A percentile compares a stretch with the other conserved stretches of the same genome.
phyloP scores from a whole-genome alignment of 2,797 vertebrate species.

The Hapalemur alaotrensis region DNA sequence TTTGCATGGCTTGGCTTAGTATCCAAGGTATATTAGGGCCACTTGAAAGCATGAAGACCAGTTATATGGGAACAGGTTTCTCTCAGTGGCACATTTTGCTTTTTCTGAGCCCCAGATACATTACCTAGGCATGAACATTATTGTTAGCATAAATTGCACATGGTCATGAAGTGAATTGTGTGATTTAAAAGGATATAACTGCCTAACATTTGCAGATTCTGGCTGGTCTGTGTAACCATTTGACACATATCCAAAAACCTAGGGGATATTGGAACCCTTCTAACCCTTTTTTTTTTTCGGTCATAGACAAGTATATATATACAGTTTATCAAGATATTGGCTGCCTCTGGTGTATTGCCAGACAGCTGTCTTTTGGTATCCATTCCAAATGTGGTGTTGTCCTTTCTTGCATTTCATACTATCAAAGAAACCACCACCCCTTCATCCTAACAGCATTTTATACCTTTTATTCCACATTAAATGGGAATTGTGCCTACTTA shows the following conservation, averaged over 20 bases:
- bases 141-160: conserved; percentile 63
- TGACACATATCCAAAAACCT: conserved; percentile 39
- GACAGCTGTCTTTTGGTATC: conserved; percentile 26
- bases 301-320: conserved; percentile 1
- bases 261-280: background rate
- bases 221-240: conserved; percentile 49
- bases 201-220: conserved; percentile 48
- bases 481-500: conserved; percentile 73
- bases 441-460: conserved; percentile 18
- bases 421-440: background rate
- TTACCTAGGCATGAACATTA: conserved; percentile 68
- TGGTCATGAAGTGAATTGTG: conserved; percentile 52
- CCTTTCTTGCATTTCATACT: conserved; percentile 17
- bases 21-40: conserved; percentile 62
- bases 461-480: conserved; percentile 57
- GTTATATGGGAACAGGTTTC: conserved; percentile 71
- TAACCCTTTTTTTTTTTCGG: background rate
- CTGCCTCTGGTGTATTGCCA: conserved; percentile 29
- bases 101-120: conserved; percentile 72
- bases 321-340: conserved; percentile 20
- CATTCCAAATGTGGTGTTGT: background rate
- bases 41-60: conserved; percentile 70
- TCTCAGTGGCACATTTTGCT: conserved; percentile 75
- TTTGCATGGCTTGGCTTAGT: conserved; percentile 72
- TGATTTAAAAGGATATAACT: conserved; percentile 59